Percentiles rank a stretch among this genome's conserved stretches.
Evolutionary conservation across 1,140 invertebrate species (phyloP).

Genomic region (Camponotus floridanus): DNA sequence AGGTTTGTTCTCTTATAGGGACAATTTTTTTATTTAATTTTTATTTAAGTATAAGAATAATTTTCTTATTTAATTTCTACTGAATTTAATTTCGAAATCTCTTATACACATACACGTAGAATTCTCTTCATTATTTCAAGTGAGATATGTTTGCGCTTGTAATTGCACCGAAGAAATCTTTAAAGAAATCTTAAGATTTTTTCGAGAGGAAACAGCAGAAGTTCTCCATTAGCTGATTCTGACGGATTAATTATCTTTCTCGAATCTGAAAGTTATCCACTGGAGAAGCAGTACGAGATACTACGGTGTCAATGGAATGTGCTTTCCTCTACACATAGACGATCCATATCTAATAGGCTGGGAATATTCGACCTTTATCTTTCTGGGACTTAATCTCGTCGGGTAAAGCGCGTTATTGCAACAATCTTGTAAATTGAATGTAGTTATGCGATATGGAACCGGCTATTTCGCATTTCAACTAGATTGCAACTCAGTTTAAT

Average conservation of each 20-base stretch:
- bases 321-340: conserved; percentile 91
- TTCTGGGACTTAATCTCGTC: conserved; percentile 89
- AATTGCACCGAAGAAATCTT: neutral
- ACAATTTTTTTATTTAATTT: neutral
- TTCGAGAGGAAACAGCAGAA: neutral
- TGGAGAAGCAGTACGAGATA: conserved; percentile 89
- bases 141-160: neutral
- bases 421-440: conserved; percentile 12
- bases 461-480: neutral
- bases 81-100: neutral
- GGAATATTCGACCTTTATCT: conserved; percentile 92
- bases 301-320: conserved; percentile 91
- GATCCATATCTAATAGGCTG: conserved; percentile 90
- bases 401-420: conserved; percentile 82
- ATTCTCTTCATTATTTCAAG: neutral
- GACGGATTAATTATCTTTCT: neutral
- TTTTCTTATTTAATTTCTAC: neutral
- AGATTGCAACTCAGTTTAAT: neutral
- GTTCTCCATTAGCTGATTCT: neutral
- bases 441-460: neutral
- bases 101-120: no score
- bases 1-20: conserved; percentile 79
- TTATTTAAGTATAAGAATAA: neutral
- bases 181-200: neutral
- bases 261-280: conserved; percentile 84